These are phyloP conservation scores for Allophyes oxyacanthae DNA, from an alignment of 2,888 invertebrate species.

Conservation along the genomic window DNA sequence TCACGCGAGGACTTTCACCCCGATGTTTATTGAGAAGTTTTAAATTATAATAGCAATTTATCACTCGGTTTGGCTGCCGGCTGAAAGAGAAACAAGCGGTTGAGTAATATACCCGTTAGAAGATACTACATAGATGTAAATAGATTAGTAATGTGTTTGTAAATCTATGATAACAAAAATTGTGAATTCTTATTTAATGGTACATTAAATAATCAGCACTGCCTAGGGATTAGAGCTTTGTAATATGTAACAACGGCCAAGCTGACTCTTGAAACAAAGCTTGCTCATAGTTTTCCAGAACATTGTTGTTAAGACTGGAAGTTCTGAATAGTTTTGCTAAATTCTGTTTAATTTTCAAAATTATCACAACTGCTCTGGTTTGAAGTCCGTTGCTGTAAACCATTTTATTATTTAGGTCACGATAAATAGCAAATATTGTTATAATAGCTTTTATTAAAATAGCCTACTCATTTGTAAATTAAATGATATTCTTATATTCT, in stretches of 20 bases:
- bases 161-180: too few relatives aligned
- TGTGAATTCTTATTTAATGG: too few relatives aligned
- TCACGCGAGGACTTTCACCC: slow-evolving; percentile 57
- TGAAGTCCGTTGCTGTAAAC: slow-evolving; percentile 5
- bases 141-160: neutral
- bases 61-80: slow-evolving; percentile 36
- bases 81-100: slow-evolving; percentile 30
- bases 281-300: slow-evolving; percentile 17
- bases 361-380: slow-evolving; percentile 7
- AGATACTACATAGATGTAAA: slow-evolving; percentile 12
- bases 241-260: neutral
- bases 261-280: slow-evolving; percentile 8
- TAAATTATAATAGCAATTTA: slow-evolving; percentile 59
- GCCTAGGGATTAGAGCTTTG: neutral
- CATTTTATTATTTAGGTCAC: neutral
- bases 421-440: neutral
- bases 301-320: slow-evolving; percentile 24
- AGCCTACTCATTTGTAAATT: slow-evolving; percentile 15
- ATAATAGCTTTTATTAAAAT: too few relatives aligned
- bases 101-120: slow-evolving; percentile 20
- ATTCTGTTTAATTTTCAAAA: slow-evolving; percentile 12
- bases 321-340: slow-evolving; percentile 23
- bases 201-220: too few relatives aligned
- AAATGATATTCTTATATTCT: slow-evolving; percentile 13
- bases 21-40: slow-evolving; percentile 58